phyloP scores from a whole-genome alignment of 2,888 invertebrate species.

The Andrena marginata region DNA sequence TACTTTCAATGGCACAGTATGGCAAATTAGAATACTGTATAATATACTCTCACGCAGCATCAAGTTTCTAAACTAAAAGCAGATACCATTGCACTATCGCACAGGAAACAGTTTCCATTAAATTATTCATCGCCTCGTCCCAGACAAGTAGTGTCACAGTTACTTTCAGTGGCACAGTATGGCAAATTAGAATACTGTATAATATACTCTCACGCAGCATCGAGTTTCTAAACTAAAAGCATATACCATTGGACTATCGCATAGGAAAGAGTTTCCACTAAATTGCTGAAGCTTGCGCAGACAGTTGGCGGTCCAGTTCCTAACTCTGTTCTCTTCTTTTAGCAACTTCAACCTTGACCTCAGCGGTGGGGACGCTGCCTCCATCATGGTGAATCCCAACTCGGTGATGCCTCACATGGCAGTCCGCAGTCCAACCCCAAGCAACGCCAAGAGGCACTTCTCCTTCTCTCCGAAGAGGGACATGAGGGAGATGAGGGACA shows the following conservation, averaged over 20 bases:
- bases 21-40: too few relatives aligned
- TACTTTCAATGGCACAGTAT: too few relatives aligned
- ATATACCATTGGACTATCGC: too few relatives aligned
- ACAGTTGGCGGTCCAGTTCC: not conserved
- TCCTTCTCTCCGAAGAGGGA: constrained; percentile 74
- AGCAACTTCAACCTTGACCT: constrained; percentile 89
- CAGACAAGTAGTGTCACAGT: too few relatives aligned
- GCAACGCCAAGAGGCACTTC: constrained; percentile 74
- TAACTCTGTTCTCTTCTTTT: constrained; percentile 28
- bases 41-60: not conserved
- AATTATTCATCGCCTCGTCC: too few relatives aligned
- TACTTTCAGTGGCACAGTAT: too few relatives aligned
- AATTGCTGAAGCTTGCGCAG: too few relatives aligned
- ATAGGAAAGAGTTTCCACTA: too few relatives aligned
- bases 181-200: too few relatives aligned
- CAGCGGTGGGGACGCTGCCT: constrained; percentile 90
- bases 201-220: not conserved
- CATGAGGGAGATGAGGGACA: constrained; percentile 53
- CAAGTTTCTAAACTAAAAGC: not conserved
- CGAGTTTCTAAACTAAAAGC: not conserved
- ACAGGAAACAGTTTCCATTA: too few relatives aligned
- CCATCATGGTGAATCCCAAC: constrained; percentile 95
- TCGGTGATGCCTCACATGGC: constrained; percentile 93
- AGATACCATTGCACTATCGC: too few relatives aligned
- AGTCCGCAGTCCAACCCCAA: constrained; percentile 67